These are phyloP conservation scores for Clistopyga incitator DNA, from an alignment of 2,888 invertebrate genomes.

Conservation along the genomic window DNA sequence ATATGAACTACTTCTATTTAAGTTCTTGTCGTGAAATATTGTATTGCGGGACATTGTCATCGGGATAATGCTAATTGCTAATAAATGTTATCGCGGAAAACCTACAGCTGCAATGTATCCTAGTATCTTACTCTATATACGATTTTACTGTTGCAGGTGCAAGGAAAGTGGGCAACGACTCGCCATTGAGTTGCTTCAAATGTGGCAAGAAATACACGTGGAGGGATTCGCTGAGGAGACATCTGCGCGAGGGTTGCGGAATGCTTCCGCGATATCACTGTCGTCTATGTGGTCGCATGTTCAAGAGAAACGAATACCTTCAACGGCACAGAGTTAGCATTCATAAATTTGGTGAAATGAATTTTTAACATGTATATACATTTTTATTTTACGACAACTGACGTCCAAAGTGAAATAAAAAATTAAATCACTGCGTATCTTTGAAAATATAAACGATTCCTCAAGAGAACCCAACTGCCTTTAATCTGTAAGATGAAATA, in stretches of 20 bases:
- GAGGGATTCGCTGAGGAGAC: conserved; percentile 79
- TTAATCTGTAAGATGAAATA: background rate
- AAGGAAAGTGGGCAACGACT: conserved; percentile 69
- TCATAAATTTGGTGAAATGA: conserved; percentile 62
- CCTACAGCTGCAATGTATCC: background rate
- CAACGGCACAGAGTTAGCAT: conserved; percentile 73
- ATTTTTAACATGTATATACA: conserved; percentile 44
- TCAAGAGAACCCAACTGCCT: background rate
- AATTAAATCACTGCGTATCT: background rate
- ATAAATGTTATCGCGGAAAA: background rate
- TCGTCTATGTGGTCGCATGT: conserved; percentile 78
- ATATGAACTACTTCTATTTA: no score
- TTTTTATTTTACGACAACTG: background rate
- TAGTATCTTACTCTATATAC: conserved; percentile 7
- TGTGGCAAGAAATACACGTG: conserved; percentile 81
- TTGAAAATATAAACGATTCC: background rate
- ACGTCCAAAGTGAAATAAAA: background rate
- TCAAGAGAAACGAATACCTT: conserved; percentile 80
- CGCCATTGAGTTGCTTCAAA: conserved; percentile 76
- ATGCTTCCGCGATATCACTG: conserved; percentile 74
- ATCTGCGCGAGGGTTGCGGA: conserved; percentile 78
- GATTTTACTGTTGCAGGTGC: conserved; percentile 47
- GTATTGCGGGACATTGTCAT: background rate
- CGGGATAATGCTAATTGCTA: background rate
- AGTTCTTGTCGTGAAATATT: background rate